Evolutionary conservation across 2,888 invertebrate species (phyloP), one percentile per base, ranked within the genome.

Genomic region (Spisula subtruncata): DNA sequence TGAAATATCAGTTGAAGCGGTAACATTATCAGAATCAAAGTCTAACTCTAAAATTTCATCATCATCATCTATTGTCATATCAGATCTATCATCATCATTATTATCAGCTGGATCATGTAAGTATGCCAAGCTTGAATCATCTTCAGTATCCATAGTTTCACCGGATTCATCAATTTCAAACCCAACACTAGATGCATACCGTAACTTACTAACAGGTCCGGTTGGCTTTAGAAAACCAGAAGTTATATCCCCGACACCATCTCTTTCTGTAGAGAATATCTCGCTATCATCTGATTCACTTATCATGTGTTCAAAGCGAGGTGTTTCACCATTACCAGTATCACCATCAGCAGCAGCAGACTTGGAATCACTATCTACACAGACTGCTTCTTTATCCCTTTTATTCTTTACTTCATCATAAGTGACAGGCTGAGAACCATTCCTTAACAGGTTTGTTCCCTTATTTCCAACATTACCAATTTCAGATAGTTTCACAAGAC

Each of bases 151-250:
- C 41, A 51, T 75, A 75, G 14, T 71, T 25, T 83, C 86, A 81
- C 79, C 86, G 46, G 54, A 29, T 6, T 79, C 79, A 79, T 83
- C 80, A 35, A 83, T 54, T 10, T 89, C 86, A 86, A 89, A 83
- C 0, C 89, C 89, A 66, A 86, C 81, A 56, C 86, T 86, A n/a
- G 89, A 86, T n/a, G 83, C 83, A 86, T 89, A 87, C 56, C 87
- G 82, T 46, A 20, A 25, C 41, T 71, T 84, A 35, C 41, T 84
- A 12, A 18, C n/a, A 16, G 75, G 10, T 32, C 75, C 75, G 18
- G 29, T 35, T 16, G 18, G 14, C 14, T 16, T 16, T 32, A 8
- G 32, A 16, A 32, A 6, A 32, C 32, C 32, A 75, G 10, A 8
- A 12, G 1, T 35, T 25, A 8, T 20, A 14, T 32, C 32, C 5